phyloP scores from a whole-genome alignment of 1,140 invertebrate genomes.

The Tigriopus japonicus region DNA sequence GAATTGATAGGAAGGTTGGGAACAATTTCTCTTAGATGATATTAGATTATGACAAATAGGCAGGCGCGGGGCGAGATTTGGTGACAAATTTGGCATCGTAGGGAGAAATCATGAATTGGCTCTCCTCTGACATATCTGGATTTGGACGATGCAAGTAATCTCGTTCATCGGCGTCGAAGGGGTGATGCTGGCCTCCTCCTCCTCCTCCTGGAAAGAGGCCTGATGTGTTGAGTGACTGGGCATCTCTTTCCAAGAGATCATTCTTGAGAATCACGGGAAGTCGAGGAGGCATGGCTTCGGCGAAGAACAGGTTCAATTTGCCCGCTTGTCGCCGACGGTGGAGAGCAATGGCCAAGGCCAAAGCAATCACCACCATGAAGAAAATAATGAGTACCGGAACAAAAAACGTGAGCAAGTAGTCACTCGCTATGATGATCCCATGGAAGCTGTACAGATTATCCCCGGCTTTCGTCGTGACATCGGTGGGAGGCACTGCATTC shows the following conservation, averaged over 20 bases:
- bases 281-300: constrained; percentile 1
- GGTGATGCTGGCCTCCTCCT: too few relatives aligned
- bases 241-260: background rate
- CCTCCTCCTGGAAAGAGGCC: too few relatives aligned
- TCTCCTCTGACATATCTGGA: too few relatives aligned
- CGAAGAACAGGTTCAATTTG: background rate
- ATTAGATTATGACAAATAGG: too few relatives aligned
- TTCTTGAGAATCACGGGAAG: constrained; percentile 10
- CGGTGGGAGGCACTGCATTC: background rate
- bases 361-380: constrained; percentile 64
- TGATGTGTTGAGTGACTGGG: too few relatives aligned
- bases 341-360: constrained; percentile 65
- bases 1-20: too few relatives aligned
- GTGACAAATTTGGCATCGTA: too few relatives aligned
- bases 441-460: background rate
- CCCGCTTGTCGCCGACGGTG: constrained; percentile 34
- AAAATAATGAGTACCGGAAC: constrained; percentile 73
- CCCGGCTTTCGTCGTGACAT: constrained; percentile 11
- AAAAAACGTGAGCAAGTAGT: constrained; percentile 73
- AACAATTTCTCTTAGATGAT: too few relatives aligned
- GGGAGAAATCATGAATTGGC: too few relatives aligned
- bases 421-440: constrained; percentile 21
- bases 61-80: too few relatives aligned
- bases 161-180: too few relatives aligned
- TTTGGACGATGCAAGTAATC: too few relatives aligned